Conservation (phyloP, 2,113 vertebrate genomes). For the Brachypodius melanocephalos region DNA sequence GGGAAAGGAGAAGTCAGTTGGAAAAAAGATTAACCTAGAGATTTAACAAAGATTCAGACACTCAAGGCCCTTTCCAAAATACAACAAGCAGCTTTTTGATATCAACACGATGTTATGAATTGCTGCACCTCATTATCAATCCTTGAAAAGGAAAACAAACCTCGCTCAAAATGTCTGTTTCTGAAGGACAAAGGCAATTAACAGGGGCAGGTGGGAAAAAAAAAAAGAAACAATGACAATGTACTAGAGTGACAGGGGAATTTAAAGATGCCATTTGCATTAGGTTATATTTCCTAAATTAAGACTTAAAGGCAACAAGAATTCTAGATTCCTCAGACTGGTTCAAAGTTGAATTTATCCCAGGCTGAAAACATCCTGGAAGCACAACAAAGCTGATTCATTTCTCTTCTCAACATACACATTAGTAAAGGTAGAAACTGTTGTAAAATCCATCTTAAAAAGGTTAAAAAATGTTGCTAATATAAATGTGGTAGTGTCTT, state of each 20-base stretch:
- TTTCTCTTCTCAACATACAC: not conserved
- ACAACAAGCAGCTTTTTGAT: not conserved
- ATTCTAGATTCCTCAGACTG: not conserved
- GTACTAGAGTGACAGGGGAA: not conserved
- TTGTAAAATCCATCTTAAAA: not conserved
- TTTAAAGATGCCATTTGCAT: not conserved
- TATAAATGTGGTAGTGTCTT: not conserved
- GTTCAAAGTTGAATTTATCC: not conserved
- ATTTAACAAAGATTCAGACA: not conserved
- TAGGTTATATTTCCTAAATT: not conserved
- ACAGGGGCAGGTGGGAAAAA: not conserved
- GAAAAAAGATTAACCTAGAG: not conserved
- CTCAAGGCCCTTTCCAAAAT: not conserved
- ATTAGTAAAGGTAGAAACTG: not conserved
- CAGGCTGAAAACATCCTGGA: not conserved
- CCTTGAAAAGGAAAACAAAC: not conserved
- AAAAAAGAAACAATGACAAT: not conserved
- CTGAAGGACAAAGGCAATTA: conserved; percentile 30
- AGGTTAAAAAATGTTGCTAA: not conserved
- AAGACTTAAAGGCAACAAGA: not conserved
- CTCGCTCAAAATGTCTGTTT: not conserved
- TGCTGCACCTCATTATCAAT: not conserved
- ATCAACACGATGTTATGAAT: not conserved
- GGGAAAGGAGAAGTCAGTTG: not conserved
- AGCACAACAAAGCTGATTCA: not conserved